Percentiles rank a stretch among this genome's conserved stretches.
These are phyloP conservation scores for Montipora capricornis DNA, from an alignment of 64 coral and sea anemone species.

Conservation along the genomic window DNA sequence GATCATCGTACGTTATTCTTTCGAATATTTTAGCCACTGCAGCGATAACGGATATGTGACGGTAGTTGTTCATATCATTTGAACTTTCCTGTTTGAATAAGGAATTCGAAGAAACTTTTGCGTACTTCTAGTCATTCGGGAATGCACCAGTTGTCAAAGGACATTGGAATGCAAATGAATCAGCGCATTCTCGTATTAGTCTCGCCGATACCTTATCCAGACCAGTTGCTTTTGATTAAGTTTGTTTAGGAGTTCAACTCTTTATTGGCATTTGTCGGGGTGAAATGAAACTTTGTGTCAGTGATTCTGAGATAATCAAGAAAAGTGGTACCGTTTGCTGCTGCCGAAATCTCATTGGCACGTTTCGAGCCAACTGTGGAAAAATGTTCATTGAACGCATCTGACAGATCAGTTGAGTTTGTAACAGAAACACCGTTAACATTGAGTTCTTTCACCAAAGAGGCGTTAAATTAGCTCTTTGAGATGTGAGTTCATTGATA, in stretches of 20 bases:
- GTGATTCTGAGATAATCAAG: neutral
- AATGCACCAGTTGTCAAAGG: neutral
- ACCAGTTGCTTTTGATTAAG: slow-evolving; percentile 21
- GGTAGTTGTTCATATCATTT: slow-evolving; percentile 35
- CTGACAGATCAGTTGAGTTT: neutral
- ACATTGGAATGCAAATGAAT: slow-evolving; percentile 11
- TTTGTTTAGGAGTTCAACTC: slow-evolving; percentile 31
- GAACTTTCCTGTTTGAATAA: slow-evolving; percentile 31
- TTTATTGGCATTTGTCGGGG: neutral
- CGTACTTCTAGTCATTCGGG: neutral
- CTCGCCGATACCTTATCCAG: slow-evolving; percentile 31
- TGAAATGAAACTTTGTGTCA: slow-evolving; percentile 1
- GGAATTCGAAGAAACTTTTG: neutral
- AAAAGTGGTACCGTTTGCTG: neutral
- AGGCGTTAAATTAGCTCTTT: too few relatives aligned
- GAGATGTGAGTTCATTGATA: too few relatives aligned
- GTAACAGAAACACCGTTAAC: too few relatives aligned
- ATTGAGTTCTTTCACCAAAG: too few relatives aligned
- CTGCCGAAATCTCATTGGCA: slow-evolving; percentile 3
- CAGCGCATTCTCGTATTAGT: slow-evolving; percentile 20
- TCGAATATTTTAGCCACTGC: neutral
- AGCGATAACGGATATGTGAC: neutral
- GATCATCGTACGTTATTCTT: neutral
- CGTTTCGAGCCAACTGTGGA: slow-evolving; percentile 15
- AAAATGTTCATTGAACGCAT: slow-evolving; percentile 36